phyloP scores from a whole-genome alignment of 92 coral and sea anemone species.

The Epizoanthus stellaris region DNA sequence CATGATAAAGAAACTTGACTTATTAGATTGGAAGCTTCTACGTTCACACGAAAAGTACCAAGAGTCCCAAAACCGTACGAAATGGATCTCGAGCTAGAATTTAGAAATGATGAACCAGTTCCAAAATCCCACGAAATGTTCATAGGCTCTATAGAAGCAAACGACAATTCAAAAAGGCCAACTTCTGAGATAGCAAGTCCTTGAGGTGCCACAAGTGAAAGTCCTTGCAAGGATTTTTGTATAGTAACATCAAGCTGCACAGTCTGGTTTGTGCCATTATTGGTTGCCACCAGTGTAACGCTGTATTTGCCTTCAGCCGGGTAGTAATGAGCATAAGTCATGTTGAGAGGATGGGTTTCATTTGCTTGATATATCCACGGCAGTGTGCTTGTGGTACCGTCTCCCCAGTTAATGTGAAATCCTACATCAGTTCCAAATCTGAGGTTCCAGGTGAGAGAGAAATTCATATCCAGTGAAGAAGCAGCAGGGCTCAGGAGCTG shows the following conservation, averaged over 20 bases:
- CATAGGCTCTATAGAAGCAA: slow-evolving; percentile 25
- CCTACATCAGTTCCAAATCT: slow-evolving; percentile 20
- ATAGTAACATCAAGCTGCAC: not conserved
- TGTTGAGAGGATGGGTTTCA: not conserved
- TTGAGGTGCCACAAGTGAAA: slow-evolving; percentile 10
- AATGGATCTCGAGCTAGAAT: not conserved
- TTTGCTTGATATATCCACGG: not conserved
- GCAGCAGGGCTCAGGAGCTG: not conserved
- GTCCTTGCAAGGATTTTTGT: slow-evolving; percentile 19
- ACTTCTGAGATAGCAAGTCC: not conserved
- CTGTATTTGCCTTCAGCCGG: not conserved
- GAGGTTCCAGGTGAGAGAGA: slow-evolving; percentile 1
- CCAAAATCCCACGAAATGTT: slow-evolving; percentile 34
- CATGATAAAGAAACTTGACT: not conserved
- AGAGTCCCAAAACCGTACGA: not conserved
- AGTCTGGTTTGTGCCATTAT: not conserved
- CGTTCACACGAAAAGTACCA: not conserved
- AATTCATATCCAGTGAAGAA: not conserved
- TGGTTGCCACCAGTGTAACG: not conserved
- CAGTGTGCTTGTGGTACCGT: not conserved
- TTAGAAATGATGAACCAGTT: not conserved
- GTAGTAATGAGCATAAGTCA: not conserved
- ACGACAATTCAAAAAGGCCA: slow-evolving; percentile 27
- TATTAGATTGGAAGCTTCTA: slow-evolving; percentile 31
- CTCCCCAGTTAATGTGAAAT: slow-evolving; percentile 32